Evolutionary conservation across 1,140 invertebrate genomes (phyloP), one percentile per base, ranked within the genome.

Genomic region (Drosophila rhopaloa): DNA sequence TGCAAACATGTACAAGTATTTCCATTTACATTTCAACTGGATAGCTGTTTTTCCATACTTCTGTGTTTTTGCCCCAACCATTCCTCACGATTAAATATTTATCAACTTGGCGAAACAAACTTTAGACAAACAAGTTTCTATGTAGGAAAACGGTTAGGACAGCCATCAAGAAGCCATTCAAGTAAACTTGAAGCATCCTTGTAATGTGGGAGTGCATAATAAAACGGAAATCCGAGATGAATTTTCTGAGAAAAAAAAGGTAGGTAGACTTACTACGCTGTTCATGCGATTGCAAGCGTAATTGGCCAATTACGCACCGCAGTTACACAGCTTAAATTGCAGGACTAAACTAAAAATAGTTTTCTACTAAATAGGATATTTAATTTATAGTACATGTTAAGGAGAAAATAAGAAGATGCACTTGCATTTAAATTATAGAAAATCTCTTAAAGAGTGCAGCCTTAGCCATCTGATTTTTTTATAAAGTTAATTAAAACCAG

Each of bases 31-130:
- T 66, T 44, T 44, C 9, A 47, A 68, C 38, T 68, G 38, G 65
- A 65, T 63, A 67, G 16, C 27, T 13, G 63, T 67, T 37, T 65
- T 50, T 27, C 59, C 60, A 32, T 63, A 32, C 37, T 41, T 13
- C 44, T 16, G 27, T 27, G 16, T 3, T 19, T 27, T 32, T 10
- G 11, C 50, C 37, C 43, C 50, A 29, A 10, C 62, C 63, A 40
- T 35, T 37, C 27, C 24, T 57, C 62, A 68, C 65, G 63, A 71
- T 71, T 68, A 68, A 68, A 68, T 71, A 70, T 71, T 71, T 68
- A 71, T 71, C 67, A 67, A 71, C 65, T 55, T 57, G 37, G 41
- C 32, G 63, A 57, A 71, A 46, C 66, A 48, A 70, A 70, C 50
- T 54, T 55, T 44, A 54, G 56, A 56, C 62, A 70, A 68, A 47